Evolutionary conservation across 2,888 invertebrate species (phyloP), one percentile per base, ranked within the genome.

Genomic region (Ariolimax columbianus): DNA sequence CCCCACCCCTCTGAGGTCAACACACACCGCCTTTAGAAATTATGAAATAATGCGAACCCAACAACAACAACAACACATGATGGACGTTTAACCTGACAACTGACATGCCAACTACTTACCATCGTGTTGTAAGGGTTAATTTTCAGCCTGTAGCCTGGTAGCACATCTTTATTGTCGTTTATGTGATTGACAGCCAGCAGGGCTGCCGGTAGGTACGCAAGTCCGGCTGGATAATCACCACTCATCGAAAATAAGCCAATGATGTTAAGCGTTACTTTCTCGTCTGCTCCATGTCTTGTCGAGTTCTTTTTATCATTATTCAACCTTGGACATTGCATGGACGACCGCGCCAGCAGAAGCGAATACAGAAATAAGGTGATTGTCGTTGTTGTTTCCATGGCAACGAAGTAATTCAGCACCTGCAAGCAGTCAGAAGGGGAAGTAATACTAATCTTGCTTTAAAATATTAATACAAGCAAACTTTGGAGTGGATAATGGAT

Each of bases 101-200:
- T 47, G n/a, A 38, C 36, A 30, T 19, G 19, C 63, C 66, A 33
- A 2, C 7, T 33, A 73, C 88, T 51, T 6, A 89, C 89, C 86
- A 81, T 55, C 6, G 88, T 88, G 75, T 89, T 81, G 23, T 84
- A 77, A 43, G 83, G 82, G 55, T 87, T 85, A 26, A 89, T 83
- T 33, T 82, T 72, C 23, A 89, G 55, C 23, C 77, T 83, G 85
- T 89, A 88, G 17, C 87, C 87, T 6, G 86, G 87, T 23, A 89
- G 86, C 11, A 89, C 80, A 80, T 89, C 87, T 0, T 77, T 9
- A 11, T 86, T 66, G 9, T 78, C 66, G 86, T 89, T 89, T 84
- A 89, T 87, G 82, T 88, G 87, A 11, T 86, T 82, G 17, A 86
- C 73, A 19, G 89, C 89, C 55, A 89, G 75, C 11, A 85, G 59